Evolutionary conservation across 1,140 invertebrate genomes (phyloP).

Genomic region (Cyrtorhinus lividipennis): DNA sequence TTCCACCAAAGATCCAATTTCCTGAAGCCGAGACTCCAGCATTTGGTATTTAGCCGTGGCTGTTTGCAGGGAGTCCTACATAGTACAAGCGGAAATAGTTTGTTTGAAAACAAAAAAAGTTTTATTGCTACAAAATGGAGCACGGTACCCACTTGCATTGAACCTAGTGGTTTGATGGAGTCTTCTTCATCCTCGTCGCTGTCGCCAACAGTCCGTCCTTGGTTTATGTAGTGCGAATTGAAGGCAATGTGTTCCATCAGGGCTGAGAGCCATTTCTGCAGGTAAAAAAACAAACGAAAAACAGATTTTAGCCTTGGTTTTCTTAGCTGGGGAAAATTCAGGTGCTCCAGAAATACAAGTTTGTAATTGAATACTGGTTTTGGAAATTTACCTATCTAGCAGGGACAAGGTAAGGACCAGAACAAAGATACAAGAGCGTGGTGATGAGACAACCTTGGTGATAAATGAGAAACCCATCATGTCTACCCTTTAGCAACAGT

Average conservation of each 20-base stretch:
- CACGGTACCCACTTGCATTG: slow-evolving; percentile 38
- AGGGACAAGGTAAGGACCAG: neutral
- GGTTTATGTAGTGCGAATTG: slow-evolving; percentile 47
- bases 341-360: no score
- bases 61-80: slow-evolving; percentile 37
- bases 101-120: no score
- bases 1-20: slow-evolving; percentile 34
- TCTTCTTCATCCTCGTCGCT: slow-evolving; percentile 32
- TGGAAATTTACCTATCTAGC: neutral
- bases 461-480: no score
- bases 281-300: slow-evolving; percentile 24
- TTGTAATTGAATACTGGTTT: no score
- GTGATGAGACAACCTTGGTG: no score
- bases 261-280: slow-evolving; percentile 53
- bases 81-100: no score
- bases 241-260: slow-evolving; percentile 51
- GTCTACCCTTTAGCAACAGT: no score
- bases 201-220: slow-evolving; percentile 33
- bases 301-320: slow-evolving; percentile 8
- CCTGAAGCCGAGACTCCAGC: slow-evolving; percentile 41
- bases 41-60: slow-evolving; percentile 44
- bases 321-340: no score
- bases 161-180: slow-evolving; percentile 34
- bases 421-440: no score
- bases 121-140: no score